A percentile compares a stretch with the other conserved stretches of the same genome.
These are phyloP conservation scores for Thecocarcelia acutangulata DNA, from an alignment of 2,888 invertebrate genomes.

Conservation along the genomic window DNA sequence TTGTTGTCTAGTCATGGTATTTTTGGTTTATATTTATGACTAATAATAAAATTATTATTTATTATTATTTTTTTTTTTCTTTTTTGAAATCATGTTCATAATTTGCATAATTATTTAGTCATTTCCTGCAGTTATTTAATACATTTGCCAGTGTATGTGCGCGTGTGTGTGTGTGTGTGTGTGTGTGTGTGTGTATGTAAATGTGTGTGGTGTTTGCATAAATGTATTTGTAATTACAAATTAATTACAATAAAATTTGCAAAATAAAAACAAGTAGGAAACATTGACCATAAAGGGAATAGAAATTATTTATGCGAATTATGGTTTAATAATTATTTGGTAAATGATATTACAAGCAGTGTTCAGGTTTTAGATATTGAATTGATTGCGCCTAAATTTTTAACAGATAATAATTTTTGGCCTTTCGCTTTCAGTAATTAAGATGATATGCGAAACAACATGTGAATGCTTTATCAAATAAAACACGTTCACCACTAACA, in stretches of 20 bases:
- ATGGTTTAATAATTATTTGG: background rate
- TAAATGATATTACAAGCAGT: background rate
- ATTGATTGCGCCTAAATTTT: too few relatives aligned
- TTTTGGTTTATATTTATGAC: too few relatives aligned
- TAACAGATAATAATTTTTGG: too few relatives aligned
- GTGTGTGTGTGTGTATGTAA: background rate
- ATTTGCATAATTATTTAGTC: conserved; percentile 55
- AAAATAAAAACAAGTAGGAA: background rate
- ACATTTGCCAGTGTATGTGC: background rate
- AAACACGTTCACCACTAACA: too few relatives aligned
- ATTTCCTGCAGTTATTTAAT: conserved; percentile 42
- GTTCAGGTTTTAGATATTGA: background rate
- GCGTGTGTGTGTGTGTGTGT: background rate
- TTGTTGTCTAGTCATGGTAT: too few relatives aligned
- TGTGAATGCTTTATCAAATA: too few relatives aligned
- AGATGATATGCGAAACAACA: too few relatives aligned
- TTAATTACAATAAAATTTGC: conserved; percentile 19
- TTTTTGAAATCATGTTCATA: conserved; percentile 8
- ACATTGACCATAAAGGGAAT: background rate
- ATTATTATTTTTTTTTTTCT: conserved; percentile 6
- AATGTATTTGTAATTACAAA: conserved; percentile 33
- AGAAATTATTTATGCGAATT: conserved; percentile 1
- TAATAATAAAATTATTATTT: background rate
- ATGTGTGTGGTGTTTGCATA: background rate
- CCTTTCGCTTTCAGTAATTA: too few relatives aligned